Evolutionary conservation across 2,797 vertebrate species (phyloP).

Genomic region (Syndactyla subalaris): DNA sequence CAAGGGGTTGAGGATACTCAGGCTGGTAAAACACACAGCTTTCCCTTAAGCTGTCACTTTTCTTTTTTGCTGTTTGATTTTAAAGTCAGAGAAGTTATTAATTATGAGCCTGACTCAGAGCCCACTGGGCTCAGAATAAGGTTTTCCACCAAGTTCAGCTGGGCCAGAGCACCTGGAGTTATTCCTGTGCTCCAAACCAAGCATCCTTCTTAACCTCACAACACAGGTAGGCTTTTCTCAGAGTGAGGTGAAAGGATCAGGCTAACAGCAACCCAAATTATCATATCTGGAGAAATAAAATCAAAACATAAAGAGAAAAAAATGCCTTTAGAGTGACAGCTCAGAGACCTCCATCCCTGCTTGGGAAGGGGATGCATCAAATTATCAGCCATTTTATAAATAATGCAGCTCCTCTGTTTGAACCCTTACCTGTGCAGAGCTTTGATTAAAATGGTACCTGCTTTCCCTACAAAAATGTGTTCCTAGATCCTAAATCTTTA

Average conservation of each 20-base stretch:
- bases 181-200: not conserved
- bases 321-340: not conserved
- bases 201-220: not conserved
- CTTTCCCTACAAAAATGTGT: no score
- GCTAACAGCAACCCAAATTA: rapidly evolving
- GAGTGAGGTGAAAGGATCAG: not conserved
- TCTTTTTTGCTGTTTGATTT: not conserved
- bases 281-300: not conserved
- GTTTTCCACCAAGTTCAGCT: not conserved
- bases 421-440: not conserved
- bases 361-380: not conserved
- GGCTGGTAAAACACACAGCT: not conserved
- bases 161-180: not conserved
- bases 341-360: not conserved
- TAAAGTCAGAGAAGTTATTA: not conserved
- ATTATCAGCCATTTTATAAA: not conserved
- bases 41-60: not conserved
- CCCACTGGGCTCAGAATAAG: not conserved
- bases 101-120: not conserved
- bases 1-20: not conserved
- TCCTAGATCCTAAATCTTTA: not conserved
- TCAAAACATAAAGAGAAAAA: not conserved
- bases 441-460: rapidly evolving
- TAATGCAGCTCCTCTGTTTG: not conserved
- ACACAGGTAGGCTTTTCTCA: not conserved